Conservation (phyloP, 2,888 invertebrate species). For the Leucozona laternaria region DNA sequence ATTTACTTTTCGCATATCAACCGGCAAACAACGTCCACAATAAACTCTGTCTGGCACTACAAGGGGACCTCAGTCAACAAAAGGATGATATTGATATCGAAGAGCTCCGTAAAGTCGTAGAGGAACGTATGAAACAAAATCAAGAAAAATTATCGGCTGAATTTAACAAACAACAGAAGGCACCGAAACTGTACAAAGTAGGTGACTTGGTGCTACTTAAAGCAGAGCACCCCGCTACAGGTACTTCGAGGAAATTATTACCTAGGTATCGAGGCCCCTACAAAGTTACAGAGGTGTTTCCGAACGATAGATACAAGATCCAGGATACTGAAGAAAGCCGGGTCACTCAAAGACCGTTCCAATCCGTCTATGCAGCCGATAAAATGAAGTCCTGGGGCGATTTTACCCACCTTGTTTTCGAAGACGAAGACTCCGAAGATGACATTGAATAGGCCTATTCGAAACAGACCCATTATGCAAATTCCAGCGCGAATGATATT, state of each 20-base stretch:
- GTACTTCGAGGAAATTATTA: neutral
- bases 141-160: neutral
- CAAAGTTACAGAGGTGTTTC: slow-evolving; percentile 6
- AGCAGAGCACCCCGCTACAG: slow-evolving; percentile 7
- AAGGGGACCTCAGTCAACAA: neutral
- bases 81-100: neutral
- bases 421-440: neutral
- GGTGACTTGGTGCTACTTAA: neutral
- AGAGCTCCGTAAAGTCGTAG: neutral
- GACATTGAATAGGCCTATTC: no score
- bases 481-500: no score
- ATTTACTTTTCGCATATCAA: no score
- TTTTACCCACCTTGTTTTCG: neutral
- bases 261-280: slow-evolving; percentile 28
- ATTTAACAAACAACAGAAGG: neutral
- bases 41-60: neutral
- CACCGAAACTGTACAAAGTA: neutral
- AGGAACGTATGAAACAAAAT: neutral
- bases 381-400: slow-evolving; percentile 19
- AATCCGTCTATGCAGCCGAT: slow-evolving; percentile 20
- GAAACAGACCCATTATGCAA: no score
- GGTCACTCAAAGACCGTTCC: slow-evolving; percentile 15
- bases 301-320: slow-evolving; percentile 20
- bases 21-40: slow-evolving; percentile 11
- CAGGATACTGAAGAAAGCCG: slow-evolving; percentile 19